These are phyloP conservation scores for Sardina pilchardus DNA, from an alignment of 2,113 vertebrate genomes.

Conservation along the genomic window DNA sequence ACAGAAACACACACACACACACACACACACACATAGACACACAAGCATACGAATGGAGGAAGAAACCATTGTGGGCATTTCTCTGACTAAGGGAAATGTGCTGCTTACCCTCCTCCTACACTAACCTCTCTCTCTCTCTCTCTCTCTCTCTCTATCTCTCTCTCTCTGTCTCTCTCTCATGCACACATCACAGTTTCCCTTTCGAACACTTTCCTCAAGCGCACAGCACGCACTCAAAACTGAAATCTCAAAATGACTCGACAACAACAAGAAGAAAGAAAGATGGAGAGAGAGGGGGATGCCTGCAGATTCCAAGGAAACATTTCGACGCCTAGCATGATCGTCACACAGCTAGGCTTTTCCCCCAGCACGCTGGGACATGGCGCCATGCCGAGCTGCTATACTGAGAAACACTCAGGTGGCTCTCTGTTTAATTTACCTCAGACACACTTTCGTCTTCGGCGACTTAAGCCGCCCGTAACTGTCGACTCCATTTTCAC, in stretches of 20 bases:
- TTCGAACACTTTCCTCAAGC: not conserved
- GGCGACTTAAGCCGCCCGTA: not conserved
- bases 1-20: not conserved
- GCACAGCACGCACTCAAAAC: not conserved
- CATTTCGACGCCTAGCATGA: not conserved
- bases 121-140: not conserved
- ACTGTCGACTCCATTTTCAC: not conserved
- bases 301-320: not conserved
- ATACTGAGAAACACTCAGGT: not conserved
- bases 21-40: not conserved
- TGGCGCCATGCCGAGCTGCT: not conserved
- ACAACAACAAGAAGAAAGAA: not conserved
- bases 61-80: not conserved
- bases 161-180: not conserved
- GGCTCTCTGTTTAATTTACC: not conserved
- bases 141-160: not conserved
- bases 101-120: not conserved
- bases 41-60: not conserved
- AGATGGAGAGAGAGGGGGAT: not conserved
- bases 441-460: not conserved
- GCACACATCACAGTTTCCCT: not conserved
- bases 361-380: not conserved
- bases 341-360: not conserved
- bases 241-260: not conserved
- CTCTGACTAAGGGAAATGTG: conserved; percentile 1